A percentile compares a stretch with the other conserved stretches of the same genome.
phyloP scores from a whole-genome alignment of 1,140 invertebrate genomes.

The Yoshiicerus persimilis region DNA sequence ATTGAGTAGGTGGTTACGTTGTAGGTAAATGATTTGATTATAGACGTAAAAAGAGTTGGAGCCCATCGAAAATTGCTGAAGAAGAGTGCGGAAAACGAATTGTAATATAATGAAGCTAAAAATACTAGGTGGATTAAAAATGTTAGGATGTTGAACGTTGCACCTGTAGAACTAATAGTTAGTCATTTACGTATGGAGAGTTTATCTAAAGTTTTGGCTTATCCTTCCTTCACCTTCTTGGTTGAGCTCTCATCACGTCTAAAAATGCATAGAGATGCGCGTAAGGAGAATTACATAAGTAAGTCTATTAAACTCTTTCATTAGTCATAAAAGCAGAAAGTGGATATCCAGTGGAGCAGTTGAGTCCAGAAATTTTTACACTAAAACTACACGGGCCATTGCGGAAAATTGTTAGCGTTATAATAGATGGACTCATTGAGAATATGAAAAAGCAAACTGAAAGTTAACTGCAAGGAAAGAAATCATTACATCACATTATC shows the following conservation, averaged over 20 bases:
- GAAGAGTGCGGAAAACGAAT: neutral
- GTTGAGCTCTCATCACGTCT: neutral
- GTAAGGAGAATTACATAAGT: neutral
- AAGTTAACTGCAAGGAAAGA: neutral
- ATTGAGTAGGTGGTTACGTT: too few species aligned
- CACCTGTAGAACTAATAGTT: neutral
- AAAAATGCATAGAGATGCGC: neutral
- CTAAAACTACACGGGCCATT: conserved; percentile 9
- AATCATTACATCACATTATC: neutral
- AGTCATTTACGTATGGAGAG: neutral
- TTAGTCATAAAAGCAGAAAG: neutral
- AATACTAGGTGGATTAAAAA: neutral
- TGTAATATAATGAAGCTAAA: neutral
- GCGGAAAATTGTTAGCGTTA: neutral
- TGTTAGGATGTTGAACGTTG: neutral
- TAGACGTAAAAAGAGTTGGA: neutral
- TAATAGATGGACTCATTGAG: neutral
- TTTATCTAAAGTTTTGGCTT: neutral
- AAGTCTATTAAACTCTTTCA: neutral
- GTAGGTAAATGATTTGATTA: neutral
- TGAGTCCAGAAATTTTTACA: neutral
- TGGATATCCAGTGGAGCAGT: neutral
- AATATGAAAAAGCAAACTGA: neutral
- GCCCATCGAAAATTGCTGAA: neutral
- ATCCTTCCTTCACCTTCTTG: neutral